Base-by-base conservation (phyloP, 1,140 invertebrate genomes). In the Thalassaphorura encarpata region DNA sequence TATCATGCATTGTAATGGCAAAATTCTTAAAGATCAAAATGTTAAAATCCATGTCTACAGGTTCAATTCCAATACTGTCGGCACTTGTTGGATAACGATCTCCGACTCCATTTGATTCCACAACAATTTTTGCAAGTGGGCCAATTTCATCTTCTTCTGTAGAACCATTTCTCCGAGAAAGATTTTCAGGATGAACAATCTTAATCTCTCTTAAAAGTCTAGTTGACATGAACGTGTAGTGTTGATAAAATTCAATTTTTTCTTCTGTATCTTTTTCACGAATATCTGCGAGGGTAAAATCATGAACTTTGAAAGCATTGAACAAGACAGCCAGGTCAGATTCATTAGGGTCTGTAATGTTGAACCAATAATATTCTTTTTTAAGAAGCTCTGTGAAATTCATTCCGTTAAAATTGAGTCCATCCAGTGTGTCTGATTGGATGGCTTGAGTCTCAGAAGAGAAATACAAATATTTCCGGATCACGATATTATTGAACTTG, bases 11-110 rank as follows among this genome's bases (percentile, higher is more conserved):
- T 11, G 51, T 53, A 16, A 53, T 45, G 6, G 42, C 31, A 53
- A 53, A 53, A 23, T 53, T 36, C 11, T 24, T 26, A 31, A 53
- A 53, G n/a, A 53, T 3, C 3, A 53, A 18, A 16, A 53, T 46
- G 21, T 53, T 53, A 21, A 53, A 43, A 28, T 24, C 51, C 15
- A 28, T 43, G n/a, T 53, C 39, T 11, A 36, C 11, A 11, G 33
- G 33, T n/a, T 36, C n/a, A 11, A 11, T 11, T 11, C 11, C 6
- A 45, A 8, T 15, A 15, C 42, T n/a, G n/a, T n/a, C n/a, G n/a
- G n/a, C n/a, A n/a, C n/a, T n/a, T n/a, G n/a, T n/a, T n/a, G n/a
- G n/a, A n/a, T n/a, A n/a, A n/a, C n/a, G n/a, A n/a, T n/a, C n/a
- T n/a, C n/a, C n/a, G n/a, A n/a, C n/a, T n/a, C n/a, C n/a, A n/a